Conservation (phyloP, 2,888 invertebrate genomes). For the Morpho achilles region DNA sequence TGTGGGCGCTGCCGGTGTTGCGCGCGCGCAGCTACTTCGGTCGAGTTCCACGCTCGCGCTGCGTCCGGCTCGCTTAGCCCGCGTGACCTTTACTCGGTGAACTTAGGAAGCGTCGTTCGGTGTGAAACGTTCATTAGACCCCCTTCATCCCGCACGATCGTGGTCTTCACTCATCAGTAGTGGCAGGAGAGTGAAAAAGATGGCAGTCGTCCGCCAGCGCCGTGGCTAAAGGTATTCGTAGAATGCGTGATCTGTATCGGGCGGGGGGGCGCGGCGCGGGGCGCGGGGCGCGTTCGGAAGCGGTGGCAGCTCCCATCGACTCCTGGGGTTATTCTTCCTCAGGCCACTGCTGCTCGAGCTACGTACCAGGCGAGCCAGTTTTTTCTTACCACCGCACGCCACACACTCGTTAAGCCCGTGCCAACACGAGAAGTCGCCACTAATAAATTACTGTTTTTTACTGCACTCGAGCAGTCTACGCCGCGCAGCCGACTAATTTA, state of each 20-base stretch:
- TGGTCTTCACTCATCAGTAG: slow-evolving; percentile 55
- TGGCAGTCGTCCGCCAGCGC: slow-evolving; percentile 61
- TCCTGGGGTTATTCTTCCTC: slow-evolving; percentile 81
- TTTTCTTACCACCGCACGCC: slow-evolving; percentile 81
- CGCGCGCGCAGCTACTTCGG: slow-evolving; percentile 74
- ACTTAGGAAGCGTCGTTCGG: slow-evolving; percentile 76
- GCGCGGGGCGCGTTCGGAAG: slow-evolving; percentile 74
- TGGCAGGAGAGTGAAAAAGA: slow-evolving; percentile 68
- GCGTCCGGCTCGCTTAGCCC: slow-evolving; percentile 71
- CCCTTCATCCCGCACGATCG: slow-evolving; percentile 62
- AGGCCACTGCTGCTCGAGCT: slow-evolving; percentile 79
- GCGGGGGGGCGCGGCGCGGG: slow-evolving; percentile 59
- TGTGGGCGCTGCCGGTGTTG: slow-evolving; percentile 79
- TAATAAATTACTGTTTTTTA: slow-evolving; percentile 80
- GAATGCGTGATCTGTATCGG: slow-evolving; percentile 80
- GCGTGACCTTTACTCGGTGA: slow-evolving; percentile 77
- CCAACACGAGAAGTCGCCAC: slow-evolving; percentile 82
- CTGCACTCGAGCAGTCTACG: slow-evolving; percentile 77
- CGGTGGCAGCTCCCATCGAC: slow-evolving; percentile 79
- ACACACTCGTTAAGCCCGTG: slow-evolving; percentile 81
- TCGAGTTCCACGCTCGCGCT: slow-evolving; percentile 71
- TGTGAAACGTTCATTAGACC: slow-evolving; percentile 73
- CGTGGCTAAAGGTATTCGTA: slow-evolving; percentile 75
- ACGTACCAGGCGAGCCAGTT: slow-evolving; percentile 78
- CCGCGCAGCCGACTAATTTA: slow-evolving; percentile 73